Percentiles rank a stretch among this genome's conserved stretches.
These are phyloP conservation scores for Drosophila monieri DNA, from an alignment of 2,888 invertebrate species.

Conservation along the genomic window DNA sequence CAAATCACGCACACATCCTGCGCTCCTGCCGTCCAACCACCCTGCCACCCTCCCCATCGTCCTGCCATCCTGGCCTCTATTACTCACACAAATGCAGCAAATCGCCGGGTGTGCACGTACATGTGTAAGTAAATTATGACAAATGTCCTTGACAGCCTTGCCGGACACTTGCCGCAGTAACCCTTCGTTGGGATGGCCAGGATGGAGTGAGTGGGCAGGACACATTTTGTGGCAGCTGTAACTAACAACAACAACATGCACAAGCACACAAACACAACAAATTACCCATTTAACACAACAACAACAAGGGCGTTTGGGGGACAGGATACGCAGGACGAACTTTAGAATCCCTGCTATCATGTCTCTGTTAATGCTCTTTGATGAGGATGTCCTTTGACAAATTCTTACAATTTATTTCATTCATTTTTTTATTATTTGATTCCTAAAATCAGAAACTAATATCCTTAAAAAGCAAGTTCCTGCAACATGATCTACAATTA, in stretches of 20 bases:
- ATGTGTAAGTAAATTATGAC: constrained; percentile 75
- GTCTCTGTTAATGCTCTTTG: neutral
- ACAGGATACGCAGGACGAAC: neutral
- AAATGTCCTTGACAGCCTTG: constrained; percentile 76
- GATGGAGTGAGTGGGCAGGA: constrained; percentile 5
- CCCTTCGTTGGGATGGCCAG: constrained; percentile 54
- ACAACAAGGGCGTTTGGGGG: constrained; percentile 6
- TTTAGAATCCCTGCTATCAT: neutral
- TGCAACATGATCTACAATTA: neutral
- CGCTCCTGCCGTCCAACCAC: constrained; percentile 2
- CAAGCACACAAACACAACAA: constrained; percentile 62
- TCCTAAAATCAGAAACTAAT: no score
- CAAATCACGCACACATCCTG: constrained; percentile 59
- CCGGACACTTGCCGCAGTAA: constrained; percentile 44
- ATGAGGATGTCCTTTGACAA: neutral
- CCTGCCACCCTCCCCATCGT: neutral
- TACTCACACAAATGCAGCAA: constrained; percentile 16
- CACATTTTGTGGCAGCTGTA: constrained; percentile 72
- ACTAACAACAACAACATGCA: constrained; percentile 71
- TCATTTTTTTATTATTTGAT: neutral
- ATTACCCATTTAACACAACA: constrained; percentile 76
- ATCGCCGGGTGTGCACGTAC: constrained; percentile 11
- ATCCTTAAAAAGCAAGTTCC: neutral
- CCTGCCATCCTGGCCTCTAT: constrained; percentile 7
- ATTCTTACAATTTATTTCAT: neutral